These are phyloP conservation scores for Bergia puertoricense DNA, from an alignment of 92 coral and sea anemone genomes.

Conservation along the genomic window DNA sequence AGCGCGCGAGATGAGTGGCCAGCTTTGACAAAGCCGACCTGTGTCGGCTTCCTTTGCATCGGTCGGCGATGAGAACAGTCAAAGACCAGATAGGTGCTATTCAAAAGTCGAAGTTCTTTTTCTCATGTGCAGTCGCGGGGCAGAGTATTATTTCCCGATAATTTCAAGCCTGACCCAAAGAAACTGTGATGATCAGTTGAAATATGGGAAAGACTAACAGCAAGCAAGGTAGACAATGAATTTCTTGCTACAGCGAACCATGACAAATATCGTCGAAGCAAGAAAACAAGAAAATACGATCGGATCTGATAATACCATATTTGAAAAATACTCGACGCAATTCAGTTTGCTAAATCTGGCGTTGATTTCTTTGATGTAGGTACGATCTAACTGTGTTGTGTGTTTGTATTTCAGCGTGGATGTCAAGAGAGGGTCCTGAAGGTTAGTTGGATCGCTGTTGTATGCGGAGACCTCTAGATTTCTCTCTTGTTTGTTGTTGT, in stretches of 20 bases:
- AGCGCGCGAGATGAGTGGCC: slow-evolving; percentile 48
- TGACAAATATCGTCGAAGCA: slow-evolving; percentile 11
- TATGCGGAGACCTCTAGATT: slow-evolving; percentile 29
- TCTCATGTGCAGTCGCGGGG: slow-evolving; percentile 36
- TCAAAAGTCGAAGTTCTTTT: slow-evolving; percentile 27
- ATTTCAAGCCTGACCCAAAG: neutral
- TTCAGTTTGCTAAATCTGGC: slow-evolving; percentile 6
- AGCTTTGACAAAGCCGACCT: slow-evolving; percentile 37
- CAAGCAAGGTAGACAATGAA: slow-evolving; percentile 75
- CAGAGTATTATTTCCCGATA: neutral
- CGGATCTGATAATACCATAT: slow-evolving; percentile 54
- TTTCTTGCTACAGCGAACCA: slow-evolving; percentile 27
- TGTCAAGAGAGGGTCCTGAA: slow-evolving; percentile 98
- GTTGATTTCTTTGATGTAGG: slow-evolving; percentile 13
- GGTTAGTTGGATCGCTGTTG: slow-evolving; percentile 55
- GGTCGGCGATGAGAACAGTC: slow-evolving; percentile 36
- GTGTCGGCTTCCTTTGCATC: slow-evolving; percentile 43
- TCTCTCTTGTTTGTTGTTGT: slow-evolving; percentile 51
- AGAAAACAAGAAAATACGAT: slow-evolving; percentile 51
- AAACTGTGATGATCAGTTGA: slow-evolving; percentile 33
- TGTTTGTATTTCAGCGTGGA: slow-evolving; percentile 83
- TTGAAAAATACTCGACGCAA: slow-evolving; percentile 31
- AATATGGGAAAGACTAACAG: slow-evolving; percentile 86
- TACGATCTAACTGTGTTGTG: slow-evolving; percentile 34
- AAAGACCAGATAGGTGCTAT: slow-evolving; percentile 26